phyloP scores from a whole-genome alignment of 35 echinoderm and acorn worm species.

The Diadema setosum region DNA sequence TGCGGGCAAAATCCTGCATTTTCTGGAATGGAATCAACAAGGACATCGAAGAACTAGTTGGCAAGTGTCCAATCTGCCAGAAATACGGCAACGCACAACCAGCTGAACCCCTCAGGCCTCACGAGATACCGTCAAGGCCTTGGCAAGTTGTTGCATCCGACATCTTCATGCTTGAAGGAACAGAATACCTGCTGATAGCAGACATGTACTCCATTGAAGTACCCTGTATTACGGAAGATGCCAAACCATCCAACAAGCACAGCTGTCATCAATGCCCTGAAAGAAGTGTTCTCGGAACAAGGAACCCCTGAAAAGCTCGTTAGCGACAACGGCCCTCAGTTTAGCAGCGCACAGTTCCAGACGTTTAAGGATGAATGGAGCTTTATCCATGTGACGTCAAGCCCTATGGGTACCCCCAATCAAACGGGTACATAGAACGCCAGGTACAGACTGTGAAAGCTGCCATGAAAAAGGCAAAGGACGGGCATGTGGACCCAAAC shows the following conservation, averaged over 20 bases:
- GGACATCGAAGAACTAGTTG: conserved; percentile 27
- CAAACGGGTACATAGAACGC: no score
- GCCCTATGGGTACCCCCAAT: conserved; percentile 17
- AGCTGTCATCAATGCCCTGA: conserved; percentile 13
- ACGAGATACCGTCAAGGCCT: conserved; percentile 31
- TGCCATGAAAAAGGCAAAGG: no score
- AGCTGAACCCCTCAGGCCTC: conserved; percentile 22
- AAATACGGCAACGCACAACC: neutral
- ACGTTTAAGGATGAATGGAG: conserved; percentile 26
- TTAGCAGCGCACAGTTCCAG: neutral
- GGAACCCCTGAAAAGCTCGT: conserved; percentile 57
- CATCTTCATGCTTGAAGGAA: conserved; percentile 35
- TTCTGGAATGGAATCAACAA: conserved; percentile 24
- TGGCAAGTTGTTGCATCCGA: conserved; percentile 51
- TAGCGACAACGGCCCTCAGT: conserved; percentile 55
- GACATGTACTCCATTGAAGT: conserved; percentile 66
- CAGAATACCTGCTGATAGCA: conserved; percentile 7
- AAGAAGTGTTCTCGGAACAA: conserved; percentile 43
- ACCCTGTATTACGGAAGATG: neutral
- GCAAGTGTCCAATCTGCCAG: conserved; percentile 23
- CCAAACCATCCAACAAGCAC: neutral
- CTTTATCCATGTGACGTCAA: conserved; percentile 34
- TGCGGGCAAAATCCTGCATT: conserved; percentile 18
- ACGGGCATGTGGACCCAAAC: no score
- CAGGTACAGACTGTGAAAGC: no score